Evolutionary conservation across 2,797 vertebrate species (phyloP), one percentile per base, ranked within the genome.

Genomic region (Pseudochromis fuscus): DNA sequence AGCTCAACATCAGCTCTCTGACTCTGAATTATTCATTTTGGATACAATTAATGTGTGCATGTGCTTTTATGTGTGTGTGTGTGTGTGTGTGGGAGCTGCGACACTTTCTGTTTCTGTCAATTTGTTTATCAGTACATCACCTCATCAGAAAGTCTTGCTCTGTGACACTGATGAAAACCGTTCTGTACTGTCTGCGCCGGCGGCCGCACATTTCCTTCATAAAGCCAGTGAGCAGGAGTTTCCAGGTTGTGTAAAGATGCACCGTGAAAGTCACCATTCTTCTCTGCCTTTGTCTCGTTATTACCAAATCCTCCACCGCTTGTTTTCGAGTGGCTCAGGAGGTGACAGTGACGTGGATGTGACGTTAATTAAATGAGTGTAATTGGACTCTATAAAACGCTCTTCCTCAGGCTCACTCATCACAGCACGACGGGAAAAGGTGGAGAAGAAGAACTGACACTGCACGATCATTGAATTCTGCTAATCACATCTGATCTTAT

Each of bases 21-120:
- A 84, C 53, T 58, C 72, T 95, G 86, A 93, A 92, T 93, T 88
- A 93, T 93, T 94, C 80, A 93, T 91, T 66, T 71, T 61, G 71
- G 85, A 85, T 82, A 76, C 79, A 92, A 83, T 93, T 70, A 77
- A 53, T 79, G 70, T 58, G 65, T 0, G 38, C 0, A 35, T 48
- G 61, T 62, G 66, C 16, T 25, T n/a, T n/a, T n/a, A n/a, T n/a
- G n/a, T 50, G 67, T 48, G 60, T 1, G 7, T 30, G 48, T 28
- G 48, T 24, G 45, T 19, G 42, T n/a, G 3, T n/a, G 42, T 21
- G 42, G 30, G 27, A n/a, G 23, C 2, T 58, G 67, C 11, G 50
- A 35, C 40, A 30, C 38, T 75, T 37, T 67, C 4, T 21, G 37
- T 77, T 50, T 80, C 62, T 73, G 50, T 78, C 82, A 67, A 81